These are phyloP conservation scores for Anoura caudifer DNA, from an alignment of 2,113 vertebrate genomes.

Conservation along the genomic window DNA sequence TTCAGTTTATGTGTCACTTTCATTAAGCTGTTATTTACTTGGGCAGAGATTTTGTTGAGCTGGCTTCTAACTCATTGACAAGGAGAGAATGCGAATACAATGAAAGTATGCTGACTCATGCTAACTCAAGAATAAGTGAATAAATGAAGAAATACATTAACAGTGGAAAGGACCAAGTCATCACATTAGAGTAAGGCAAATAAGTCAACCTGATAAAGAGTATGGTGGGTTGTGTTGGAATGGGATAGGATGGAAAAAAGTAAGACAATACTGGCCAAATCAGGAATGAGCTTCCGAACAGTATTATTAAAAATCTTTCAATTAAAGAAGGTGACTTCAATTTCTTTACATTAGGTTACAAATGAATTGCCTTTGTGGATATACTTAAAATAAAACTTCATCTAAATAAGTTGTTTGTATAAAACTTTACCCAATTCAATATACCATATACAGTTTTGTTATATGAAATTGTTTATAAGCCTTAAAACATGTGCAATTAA, in stretches of 20 bases:
- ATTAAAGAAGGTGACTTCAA: background rate
- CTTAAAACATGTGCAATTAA: background rate
- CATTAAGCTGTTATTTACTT: background rate
- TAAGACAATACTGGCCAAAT: background rate
- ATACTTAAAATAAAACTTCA: background rate
- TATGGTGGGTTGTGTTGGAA: background rate
- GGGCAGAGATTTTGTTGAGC: background rate
- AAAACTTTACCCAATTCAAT: background rate
- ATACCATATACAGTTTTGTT: background rate
- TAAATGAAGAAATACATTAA: background rate
- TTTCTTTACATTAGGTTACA: background rate
- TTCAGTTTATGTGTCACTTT: background rate
- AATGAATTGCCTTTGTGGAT: background rate
- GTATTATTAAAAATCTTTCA: background rate
- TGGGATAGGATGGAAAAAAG: background rate
- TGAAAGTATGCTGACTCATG: background rate
- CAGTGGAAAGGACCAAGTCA: background rate
- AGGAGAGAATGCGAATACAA: background rate
- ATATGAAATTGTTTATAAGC: background rate
- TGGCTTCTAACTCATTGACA: background rate
- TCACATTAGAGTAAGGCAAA: background rate
- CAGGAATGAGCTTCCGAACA: background rate
- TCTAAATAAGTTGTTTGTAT: background rate
- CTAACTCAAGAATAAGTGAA: background rate
- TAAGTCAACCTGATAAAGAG: background rate